A percentile compares a stretch with the other conserved stretches of the same genome.
Evolutionary conservation across 30 jellyfish, hydroid and myxozoan species (phyloP).

Genomic region (Pseudorhiza aurosa): DNA sequence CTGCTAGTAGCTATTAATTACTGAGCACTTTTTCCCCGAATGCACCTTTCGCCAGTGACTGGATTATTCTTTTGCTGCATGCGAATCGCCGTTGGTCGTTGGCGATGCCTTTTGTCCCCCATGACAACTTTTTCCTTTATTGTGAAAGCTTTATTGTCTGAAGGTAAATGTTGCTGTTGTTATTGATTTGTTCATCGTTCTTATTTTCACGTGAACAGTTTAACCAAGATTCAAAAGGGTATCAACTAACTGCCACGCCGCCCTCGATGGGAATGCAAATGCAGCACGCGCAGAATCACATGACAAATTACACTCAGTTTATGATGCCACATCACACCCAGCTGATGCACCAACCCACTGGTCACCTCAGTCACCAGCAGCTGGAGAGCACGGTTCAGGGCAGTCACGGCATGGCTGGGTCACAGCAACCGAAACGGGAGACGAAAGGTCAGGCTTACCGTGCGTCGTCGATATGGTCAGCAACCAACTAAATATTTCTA

Average conservation of each 20-base stretch:
- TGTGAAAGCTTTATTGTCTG: too few relatives aligned
- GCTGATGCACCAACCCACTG: constrained; percentile 59
- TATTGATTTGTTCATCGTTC: too few relatives aligned
- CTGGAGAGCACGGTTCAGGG: constrained; percentile 56
- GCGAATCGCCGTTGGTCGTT: too few relatives aligned
- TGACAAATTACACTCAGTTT: constrained; percentile 66
- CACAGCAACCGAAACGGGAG: constrained; percentile 68
- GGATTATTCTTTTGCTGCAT: too few relatives aligned
- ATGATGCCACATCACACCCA: constrained; percentile 75
- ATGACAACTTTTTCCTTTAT: too few relatives aligned
- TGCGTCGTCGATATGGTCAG: constrained; percentile 60
- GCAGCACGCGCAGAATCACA: constrained; percentile 78
- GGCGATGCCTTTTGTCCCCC: too few relatives aligned
- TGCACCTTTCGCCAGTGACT: too few relatives aligned
- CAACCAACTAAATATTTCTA: constrained; percentile 24
- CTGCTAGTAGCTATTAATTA: too few relatives aligned
- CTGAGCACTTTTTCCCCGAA: too few relatives aligned
- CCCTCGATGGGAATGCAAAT: constrained; percentile 74
- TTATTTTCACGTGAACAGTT: too few relatives aligned
- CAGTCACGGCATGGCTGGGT: constrained; percentile 56
- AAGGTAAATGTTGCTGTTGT: too few relatives aligned
- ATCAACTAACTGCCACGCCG: constrained; percentile 65
- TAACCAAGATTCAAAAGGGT: constrained; percentile 66
- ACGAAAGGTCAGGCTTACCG: constrained; percentile 28
- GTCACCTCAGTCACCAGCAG: constrained; percentile 70